Conservation (phyloP, 1,140 invertebrate species). For the Brachionus calyciflorus region DNA sequence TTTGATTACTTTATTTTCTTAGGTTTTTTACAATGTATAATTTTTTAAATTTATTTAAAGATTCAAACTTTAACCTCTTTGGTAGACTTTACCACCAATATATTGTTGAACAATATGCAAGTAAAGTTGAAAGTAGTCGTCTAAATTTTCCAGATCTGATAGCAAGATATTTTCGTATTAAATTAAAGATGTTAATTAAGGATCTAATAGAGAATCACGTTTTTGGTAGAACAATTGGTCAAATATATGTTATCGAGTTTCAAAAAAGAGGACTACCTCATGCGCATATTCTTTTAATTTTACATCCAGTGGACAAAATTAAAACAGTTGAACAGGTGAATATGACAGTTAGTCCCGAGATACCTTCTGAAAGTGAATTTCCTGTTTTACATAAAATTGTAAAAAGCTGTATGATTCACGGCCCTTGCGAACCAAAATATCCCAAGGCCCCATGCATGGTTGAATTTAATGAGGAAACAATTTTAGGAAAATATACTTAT, state of each 20-base stretch:
- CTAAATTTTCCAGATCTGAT: conserved; percentile 57
- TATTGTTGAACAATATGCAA: conserved; percentile 50
- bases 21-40: background rate
- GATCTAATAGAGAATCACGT: conserved; percentile 55
- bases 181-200: conserved; percentile 61
- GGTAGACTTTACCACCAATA: background rate
- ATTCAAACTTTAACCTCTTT: background rate
- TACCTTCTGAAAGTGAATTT: conserved; percentile 37
- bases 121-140: background rate
- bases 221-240: conserved; percentile 54
- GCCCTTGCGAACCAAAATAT: conserved; percentile 50
- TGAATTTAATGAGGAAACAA: conserved; percentile 32
- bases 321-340: conserved; percentile 47
- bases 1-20: conserved; percentile 3
- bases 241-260: conserved; percentile 62
- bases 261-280: conserved; percentile 64
- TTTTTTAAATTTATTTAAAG: background rate
- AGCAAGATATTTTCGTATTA: conserved; percentile 62
- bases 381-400: conserved; percentile 48
- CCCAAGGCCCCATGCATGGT: conserved; percentile 50
- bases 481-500: conserved; percentile 47
- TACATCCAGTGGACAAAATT: conserved; percentile 47
- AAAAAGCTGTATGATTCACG: conserved; percentile 49
- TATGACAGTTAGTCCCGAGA: conserved; percentile 46
- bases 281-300: conserved; percentile 62